Evolutionary conservation across 2,113 vertebrate genomes (phyloP).

Genomic region (Ondatra zibethicus): DNA sequence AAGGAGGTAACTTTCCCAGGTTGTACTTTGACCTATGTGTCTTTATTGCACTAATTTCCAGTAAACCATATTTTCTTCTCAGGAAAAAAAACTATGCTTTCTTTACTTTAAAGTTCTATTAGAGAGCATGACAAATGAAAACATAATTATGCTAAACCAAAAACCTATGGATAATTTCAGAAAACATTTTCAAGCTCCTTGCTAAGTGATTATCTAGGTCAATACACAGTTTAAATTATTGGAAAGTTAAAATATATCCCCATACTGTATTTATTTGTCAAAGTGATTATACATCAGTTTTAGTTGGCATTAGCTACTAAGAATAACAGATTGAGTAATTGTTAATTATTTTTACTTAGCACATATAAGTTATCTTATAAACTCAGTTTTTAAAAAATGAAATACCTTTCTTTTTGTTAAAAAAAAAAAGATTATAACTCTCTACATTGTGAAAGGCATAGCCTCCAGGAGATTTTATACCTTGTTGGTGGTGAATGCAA

Average conservation of each 20-base stretch:
- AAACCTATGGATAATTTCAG: neutral
- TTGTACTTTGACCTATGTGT: neutral
- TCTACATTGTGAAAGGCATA: neutral
- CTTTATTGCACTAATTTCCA: neutral
- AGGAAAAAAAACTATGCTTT: neutral
- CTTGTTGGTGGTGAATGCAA: constrained; percentile 5
- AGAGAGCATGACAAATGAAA: neutral
- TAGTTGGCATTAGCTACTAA: neutral
- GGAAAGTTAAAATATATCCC: neutral
- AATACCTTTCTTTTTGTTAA: neutral
- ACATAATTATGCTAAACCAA: neutral
- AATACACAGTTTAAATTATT: neutral
- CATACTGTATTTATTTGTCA: neutral
- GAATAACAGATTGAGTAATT: neutral
- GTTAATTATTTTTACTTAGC: neutral
- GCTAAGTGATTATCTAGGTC: constrained; percentile 16
- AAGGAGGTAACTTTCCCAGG: neutral
- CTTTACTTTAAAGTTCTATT: neutral
- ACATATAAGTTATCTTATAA: neutral
- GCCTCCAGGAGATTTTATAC: constrained; percentile 23
- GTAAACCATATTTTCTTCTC: neutral
- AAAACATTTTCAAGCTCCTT: neutral
- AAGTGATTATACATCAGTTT: neutral
- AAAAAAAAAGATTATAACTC: neutral
- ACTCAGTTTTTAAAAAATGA: neutral